phyloP scores from a whole-genome alignment of 2,113 vertebrate species.

The Prolemur simus region DNA sequence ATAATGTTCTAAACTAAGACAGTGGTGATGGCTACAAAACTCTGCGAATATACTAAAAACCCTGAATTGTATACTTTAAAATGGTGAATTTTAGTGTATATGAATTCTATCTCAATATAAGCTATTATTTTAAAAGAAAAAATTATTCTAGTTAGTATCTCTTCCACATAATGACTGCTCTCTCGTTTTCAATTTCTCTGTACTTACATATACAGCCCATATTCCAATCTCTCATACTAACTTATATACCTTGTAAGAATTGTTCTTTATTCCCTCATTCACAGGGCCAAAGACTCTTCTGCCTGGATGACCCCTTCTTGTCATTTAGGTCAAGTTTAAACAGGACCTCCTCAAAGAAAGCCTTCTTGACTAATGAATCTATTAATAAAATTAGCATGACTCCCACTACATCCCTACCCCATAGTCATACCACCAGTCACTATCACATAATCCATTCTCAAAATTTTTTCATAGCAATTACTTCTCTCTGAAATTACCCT shows the following conservation, averaged over 20 bases:
- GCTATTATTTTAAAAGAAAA: neutral
- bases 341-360: neutral
- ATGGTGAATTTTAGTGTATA: neutral
- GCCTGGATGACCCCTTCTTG: neutral
- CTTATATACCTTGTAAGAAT: neutral
- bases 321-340: conserved; percentile 14
- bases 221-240: neutral
- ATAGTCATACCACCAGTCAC: neutral
- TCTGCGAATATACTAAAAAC: neutral
- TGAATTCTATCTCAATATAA: neutral
- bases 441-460: neutral
- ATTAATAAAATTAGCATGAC: neutral
- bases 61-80: neutral
- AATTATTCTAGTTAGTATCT: neutral
- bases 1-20: neutral
- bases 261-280: neutral
- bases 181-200: conserved; percentile 8
- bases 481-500: neutral
- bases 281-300: neutral
- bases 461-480: neutral
- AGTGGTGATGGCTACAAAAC: neutral
- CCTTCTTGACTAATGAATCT: neutral
- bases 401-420: neutral
- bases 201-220: neutral
- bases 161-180: neutral